These are phyloP conservation scores for Vandiemenella viatica DNA, from an alignment of 2,888 invertebrate genomes.

Conservation along the genomic window DNA sequence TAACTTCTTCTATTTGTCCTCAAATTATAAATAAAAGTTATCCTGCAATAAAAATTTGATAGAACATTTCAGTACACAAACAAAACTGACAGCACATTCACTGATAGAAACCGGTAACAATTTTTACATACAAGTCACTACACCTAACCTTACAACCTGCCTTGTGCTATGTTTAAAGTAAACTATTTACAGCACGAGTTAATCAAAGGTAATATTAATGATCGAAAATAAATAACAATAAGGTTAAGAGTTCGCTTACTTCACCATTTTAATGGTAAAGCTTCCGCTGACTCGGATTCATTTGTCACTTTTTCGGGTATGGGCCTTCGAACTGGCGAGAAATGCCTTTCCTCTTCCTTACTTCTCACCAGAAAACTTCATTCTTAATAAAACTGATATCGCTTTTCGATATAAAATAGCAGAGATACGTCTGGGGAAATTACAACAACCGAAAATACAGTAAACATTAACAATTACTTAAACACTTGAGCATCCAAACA, in stretches of 20 bases:
- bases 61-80: no score
- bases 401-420: no score
- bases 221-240: background rate
- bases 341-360: background rate
- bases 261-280: constrained; percentile 7
- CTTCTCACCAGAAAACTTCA: background rate
- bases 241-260: constrained; percentile 1
- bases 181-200: background rate
- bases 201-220: background rate
- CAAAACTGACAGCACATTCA: no score
- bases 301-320: constrained; percentile 12
- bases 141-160: constrained; percentile 12
- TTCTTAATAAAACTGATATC: background rate
- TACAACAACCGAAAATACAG: no score
- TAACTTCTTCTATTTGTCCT: constrained; percentile 11
- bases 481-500: constrained; percentile 16
- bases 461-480: constrained; percentile 9
- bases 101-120: no score
- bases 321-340: constrained; percentile 1
- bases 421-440: no score
- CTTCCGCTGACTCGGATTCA: constrained; percentile 7
- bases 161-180: background rate
- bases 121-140: constrained; percentile 1
- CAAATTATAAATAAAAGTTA: no score
- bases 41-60: no score